Base-by-base conservation (phyloP, 1,140 invertebrate genomes). In the Zaprionus africanus region DNA sequence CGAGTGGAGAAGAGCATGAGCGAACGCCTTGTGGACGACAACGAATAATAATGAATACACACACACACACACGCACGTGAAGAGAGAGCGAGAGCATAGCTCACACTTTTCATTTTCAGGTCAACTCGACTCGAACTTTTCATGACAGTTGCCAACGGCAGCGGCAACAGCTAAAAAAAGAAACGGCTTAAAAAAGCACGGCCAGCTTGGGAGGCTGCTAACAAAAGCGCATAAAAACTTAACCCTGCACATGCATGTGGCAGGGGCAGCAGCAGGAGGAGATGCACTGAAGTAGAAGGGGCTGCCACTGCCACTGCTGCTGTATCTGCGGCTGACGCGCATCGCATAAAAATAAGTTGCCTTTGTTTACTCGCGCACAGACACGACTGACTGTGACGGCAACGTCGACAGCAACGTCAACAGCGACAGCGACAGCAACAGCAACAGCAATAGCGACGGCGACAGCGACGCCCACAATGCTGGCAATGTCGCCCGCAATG, bases 301-400 rank as follows among this genome's bases (percentile, higher is more conserved):
- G 60, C 19, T 54, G 36, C 34, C 53, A 58, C 60, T 81, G 34
- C 9, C 31, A 11, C 82, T 86, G 84, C 80, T 63, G 62, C 73
- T 49, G 28, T 43, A 41, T 74, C 82, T 86, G 84, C 80, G 69
- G 65, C 76, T 88, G 83, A 88, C 83, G 81, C 84, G 77, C 79
- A 80, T 76, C 70, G 73, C 84, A 86, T 86, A 88, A 88, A 86
- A 88, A 86, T 86, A 86, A 88, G 84, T 83, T 88, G 84, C 80
- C 83, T 76, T 86, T 86, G 82, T 86, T 74, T 83, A 67, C 62
- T 64, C 54, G 41, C 49, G 53, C 36, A 67, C 46, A 67, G 70
- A 67, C 54, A 61, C 64, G 36, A 74, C 46, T 53, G 53, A 51
- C 64, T 43, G 54, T 64, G 56, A 58, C 51, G 54, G 46, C 26